Base-by-base conservation (phyloP, 2,113 vertebrate species). In the Cynopterus brachyotis region DNA sequence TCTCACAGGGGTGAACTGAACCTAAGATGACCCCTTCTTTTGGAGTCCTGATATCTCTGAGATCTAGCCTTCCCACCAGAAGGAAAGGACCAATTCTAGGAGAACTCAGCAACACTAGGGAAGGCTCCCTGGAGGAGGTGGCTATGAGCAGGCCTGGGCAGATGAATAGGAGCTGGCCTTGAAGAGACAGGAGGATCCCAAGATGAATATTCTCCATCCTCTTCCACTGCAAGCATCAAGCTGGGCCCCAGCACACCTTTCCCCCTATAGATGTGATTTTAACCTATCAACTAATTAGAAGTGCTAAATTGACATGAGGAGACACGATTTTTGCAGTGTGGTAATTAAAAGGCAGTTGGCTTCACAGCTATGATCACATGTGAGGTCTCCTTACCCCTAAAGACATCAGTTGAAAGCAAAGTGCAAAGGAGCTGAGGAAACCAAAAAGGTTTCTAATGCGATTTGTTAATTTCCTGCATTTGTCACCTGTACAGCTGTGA, bases 401-500 rank as follows among this genome's bases (percentile, higher is more conserved):
- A 98, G 89, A 84, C 93, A 60, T 91, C 96, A 98, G 94, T 92
- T 96, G 92, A 98, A 98, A 98, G 96, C 96, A 88, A 85, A 42
- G 90, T 98, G 98, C 96, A 95, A 97, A 98, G 98, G 96, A 98
- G 97, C 96, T 69, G 83, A 97, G 98, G 98, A 94, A 93, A 90
- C 97, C 96, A 95, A 97, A 88, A 87, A 92, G 78, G 82, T 53
- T 95, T 66, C 82, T 66, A 45, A 96, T 95, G 91, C 97, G 97
- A 98, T 98, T 98, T 98, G 97, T 96, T 95, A 67, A n/a, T 96
- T 97, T 97, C 97, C 96, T 96, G 97, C 95, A 85, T 92, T 97
- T 98, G 97, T 98, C 98, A 98, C 97, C 98, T 98, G 98, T 97
- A 96, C 95, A 97, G 95, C 97, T 98, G 92, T 0, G 2, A 98